Conservation (phyloP, 2,888 invertebrate genomes). For the Acronicta aceris region DNA sequence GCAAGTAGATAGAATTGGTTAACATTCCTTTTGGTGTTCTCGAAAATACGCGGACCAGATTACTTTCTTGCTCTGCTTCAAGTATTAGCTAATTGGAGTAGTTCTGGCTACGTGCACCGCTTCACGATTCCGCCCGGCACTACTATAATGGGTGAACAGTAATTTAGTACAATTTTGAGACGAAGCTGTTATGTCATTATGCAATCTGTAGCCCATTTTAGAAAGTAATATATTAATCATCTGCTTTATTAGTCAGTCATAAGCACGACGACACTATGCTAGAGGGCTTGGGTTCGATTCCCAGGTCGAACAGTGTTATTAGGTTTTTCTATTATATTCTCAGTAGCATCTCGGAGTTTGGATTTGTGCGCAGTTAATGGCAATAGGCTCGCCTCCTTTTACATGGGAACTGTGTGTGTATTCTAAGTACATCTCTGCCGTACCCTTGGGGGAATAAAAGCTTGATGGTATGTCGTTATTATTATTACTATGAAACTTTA, state of each 20-base stretch:
- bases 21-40: not conserved
- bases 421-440: too few relatives aligned
- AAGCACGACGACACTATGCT: too few relatives aligned
- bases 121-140: conserved; percentile 5
- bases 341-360: too few relatives aligned
- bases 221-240: not conserved
- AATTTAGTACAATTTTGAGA: conserved; percentile 20
- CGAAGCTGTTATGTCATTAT: not conserved
- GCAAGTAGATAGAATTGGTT: too few relatives aligned
- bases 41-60: conserved; percentile 12
- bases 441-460: too few relatives aligned
- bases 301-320: not conserved
- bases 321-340: not conserved
- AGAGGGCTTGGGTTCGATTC: not conserved
- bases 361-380: not conserved
- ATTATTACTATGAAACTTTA: too few relatives aligned
- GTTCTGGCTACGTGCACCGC: conserved; percentile 29
- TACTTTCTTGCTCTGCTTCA: conserved; percentile 9
- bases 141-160: conserved; percentile 1
- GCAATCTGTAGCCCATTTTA: not conserved
- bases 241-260: too few relatives aligned
- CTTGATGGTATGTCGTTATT: too few relatives aligned
- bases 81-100: conserved; percentile 43
- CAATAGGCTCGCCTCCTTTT: not conserved
- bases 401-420: not conserved